A percentile compares a stretch with the other conserved stretches of the same genome.
Evolutionary conservation across 2,797 vertebrate species (phyloP).

Genomic region (Pseudochaenichthys georgianus): DNA sequence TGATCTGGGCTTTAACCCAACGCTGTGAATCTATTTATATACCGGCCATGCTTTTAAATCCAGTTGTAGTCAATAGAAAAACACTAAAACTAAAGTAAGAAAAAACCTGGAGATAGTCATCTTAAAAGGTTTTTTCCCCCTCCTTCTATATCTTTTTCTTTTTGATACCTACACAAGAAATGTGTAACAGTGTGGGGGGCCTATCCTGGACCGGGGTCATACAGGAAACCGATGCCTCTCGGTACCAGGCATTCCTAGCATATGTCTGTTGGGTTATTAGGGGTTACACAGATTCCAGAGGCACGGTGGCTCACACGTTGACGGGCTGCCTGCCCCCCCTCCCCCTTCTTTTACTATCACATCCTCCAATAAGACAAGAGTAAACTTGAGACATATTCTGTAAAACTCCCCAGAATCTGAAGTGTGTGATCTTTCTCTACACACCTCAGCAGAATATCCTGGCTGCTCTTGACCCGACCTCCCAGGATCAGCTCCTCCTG

Average conservation of each 20-base stretch:
- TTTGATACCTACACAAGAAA: conserved; percentile 56
- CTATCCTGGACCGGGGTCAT: conserved; percentile 72
- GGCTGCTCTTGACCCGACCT: conserved; percentile 88
- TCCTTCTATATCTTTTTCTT: conserved; percentile 32
- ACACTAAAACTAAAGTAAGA: conserved; percentile 32
- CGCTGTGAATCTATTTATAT: conserved; percentile 65
- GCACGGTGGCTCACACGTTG: conserved; percentile 35
- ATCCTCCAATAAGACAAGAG: conserved; percentile 10
- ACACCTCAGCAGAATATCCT: conserved; percentile 93
- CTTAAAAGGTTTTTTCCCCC: conserved; percentile 21
- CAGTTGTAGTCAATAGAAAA: conserved; percentile 50
- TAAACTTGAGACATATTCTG: background rate
- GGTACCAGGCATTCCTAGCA: conserved; percentile 75
- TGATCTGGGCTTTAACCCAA: conserved; percentile 67
- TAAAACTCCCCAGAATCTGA: background rate
- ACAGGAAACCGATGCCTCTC: conserved; percentile 76
- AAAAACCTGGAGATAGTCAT: conserved; percentile 16
- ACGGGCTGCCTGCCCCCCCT: conserved; percentile 10
- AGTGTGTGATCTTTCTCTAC: background rate
- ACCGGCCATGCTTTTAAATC: conserved; percentile 51
- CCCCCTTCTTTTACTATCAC: background rate
- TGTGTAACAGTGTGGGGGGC: conserved; percentile 43
- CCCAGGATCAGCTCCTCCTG: conserved; percentile 98
- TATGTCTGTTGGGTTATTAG: conserved; percentile 75
- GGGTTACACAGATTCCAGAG: conserved; percentile 61